These are phyloP conservation scores for Drosophila atripex DNA, from an alignment of 2,888 invertebrate genomes.

Conservation along the genomic window DNA sequence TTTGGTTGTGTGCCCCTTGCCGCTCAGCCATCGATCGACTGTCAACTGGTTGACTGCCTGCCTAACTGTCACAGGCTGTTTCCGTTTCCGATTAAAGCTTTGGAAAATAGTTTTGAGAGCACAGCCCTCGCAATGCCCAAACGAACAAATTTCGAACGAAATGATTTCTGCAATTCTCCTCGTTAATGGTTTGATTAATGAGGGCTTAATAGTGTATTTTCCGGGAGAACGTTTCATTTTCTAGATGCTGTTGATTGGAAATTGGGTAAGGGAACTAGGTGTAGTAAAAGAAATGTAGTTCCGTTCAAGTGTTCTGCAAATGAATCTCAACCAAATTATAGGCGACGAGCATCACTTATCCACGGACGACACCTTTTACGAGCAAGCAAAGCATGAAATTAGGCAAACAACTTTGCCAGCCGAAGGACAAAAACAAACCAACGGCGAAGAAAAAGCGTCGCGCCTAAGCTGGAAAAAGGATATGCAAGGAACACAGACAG, in stretches of 20 bases:
- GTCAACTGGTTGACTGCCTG: conserved; percentile 78
- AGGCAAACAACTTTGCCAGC: conserved; percentile 62
- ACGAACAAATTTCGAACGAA: conserved; percentile 66
- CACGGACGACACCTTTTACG: conserved; percentile 46
- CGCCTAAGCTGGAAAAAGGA: conserved; percentile 25
- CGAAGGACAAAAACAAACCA: conserved; percentile 30
- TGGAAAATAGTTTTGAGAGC: conserved; percentile 73
- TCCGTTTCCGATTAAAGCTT: conserved; percentile 80
- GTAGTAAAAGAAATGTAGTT: too few species aligned
- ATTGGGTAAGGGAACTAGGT: neutral
- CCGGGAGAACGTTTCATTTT: conserved; percentile 3
- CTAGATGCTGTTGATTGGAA: neutral
- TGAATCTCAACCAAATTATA: conserved; percentile 24
- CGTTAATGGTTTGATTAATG: conserved; percentile 76
- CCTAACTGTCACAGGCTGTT: conserved; percentile 77
- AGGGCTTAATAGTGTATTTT: conserved; percentile 69
- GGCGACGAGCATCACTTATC: conserved; percentile 37
- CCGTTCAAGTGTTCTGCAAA: conserved; percentile 8
- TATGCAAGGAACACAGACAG: conserved; percentile 22
- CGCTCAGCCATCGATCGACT: conserved; percentile 66
- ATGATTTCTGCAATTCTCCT: conserved; percentile 68
- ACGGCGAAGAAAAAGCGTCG: conserved; percentile 9
- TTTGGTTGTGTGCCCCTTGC: conserved; percentile 67
- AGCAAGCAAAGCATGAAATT: conserved; percentile 78
- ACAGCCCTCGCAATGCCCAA: conserved; percentile 32